Evolutionary conservation across 2,797 vertebrate species (phyloP).

Genomic region (Alosa sapidissima): DNA sequence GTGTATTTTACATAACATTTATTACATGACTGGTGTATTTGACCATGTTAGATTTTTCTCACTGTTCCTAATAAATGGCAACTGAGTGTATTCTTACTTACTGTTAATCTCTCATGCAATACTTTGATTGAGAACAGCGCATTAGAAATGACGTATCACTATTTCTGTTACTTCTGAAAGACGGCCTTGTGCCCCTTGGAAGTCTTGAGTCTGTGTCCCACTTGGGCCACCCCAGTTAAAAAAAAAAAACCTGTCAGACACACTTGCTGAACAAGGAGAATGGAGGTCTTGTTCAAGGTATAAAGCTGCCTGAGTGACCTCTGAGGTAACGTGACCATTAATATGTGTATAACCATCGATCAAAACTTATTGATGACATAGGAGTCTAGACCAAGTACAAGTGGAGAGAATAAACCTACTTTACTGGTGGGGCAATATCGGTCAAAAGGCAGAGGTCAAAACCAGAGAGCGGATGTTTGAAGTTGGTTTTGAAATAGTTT

Average conservation of each 20-base stretch:
- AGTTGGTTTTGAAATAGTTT: no score
- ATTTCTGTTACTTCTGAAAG: not conserved
- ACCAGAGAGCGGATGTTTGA: no score
- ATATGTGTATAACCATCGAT: not conserved
- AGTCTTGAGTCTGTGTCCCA: not conserved
- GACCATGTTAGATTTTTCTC: no score
- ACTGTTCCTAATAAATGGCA: no score
- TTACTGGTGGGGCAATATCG: not conserved
- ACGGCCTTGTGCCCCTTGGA: not conserved
- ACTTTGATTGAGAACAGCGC: no score
- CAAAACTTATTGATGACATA: not conserved
- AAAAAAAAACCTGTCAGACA: slow-evolving; percentile 3
- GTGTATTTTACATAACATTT: no score
- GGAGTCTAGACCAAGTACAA: not conserved
- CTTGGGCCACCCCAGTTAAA: not conserved
- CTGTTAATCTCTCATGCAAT: no score
- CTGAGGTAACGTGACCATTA: not conserved
- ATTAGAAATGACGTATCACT: no score
- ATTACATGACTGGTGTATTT: no score
- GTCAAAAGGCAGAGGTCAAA: not conserved
- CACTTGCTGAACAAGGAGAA: not conserved
- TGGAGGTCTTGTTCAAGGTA: not conserved
- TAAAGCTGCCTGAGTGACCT: not conserved
- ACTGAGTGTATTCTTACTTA: no score
- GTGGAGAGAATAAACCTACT: not conserved